These are phyloP conservation scores for Adelosebastes latens DNA, from an alignment of 2,797 vertebrate genomes.

Conservation along the genomic window DNA sequence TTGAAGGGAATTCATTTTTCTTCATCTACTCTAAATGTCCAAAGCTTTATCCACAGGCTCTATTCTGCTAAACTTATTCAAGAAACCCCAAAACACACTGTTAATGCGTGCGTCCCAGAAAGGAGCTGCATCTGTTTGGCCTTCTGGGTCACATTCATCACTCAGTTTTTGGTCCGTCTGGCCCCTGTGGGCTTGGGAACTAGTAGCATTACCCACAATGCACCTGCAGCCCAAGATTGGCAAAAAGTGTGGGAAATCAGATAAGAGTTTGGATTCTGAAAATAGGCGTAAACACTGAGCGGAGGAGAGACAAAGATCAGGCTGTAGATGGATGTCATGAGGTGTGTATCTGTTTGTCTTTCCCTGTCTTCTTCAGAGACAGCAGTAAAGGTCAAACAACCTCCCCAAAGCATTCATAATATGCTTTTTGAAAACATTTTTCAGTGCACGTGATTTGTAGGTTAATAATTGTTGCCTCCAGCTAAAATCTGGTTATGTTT, in stretches of 20 bases:
- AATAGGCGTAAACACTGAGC: neutral
- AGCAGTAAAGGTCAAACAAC: neutral
- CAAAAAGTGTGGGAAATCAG: constrained; percentile 52
- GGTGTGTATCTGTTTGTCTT: neutral
- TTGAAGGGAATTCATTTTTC: too few relatives aligned
- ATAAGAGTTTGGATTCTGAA: constrained; percentile 13
- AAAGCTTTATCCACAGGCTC: neutral
- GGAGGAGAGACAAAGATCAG: constrained; percentile 68
- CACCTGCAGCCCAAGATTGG: constrained; percentile 51
- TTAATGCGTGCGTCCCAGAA: constrained; percentile 25
- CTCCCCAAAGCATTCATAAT: neutral
- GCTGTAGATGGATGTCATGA: neutral
- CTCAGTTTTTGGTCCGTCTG: constrained; percentile 14
- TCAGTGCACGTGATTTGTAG: neutral
- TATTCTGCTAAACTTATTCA: neutral
- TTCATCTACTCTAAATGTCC: neutral
- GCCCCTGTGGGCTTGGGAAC: constrained; percentile 61
- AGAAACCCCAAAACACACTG: neutral
- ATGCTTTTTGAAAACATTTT: neutral
- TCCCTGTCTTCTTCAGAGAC: neutral
- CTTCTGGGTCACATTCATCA: constrained; percentile 61
- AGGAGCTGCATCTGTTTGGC: constrained; percentile 56
- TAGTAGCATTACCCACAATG: constrained; percentile 62
- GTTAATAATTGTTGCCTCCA: neutral
- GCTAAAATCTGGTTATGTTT: neutral